Evolutionary conservation across 2,113 vertebrate genomes (phyloP).

Genomic region (Brachyhypopomus occidentalis): DNA sequence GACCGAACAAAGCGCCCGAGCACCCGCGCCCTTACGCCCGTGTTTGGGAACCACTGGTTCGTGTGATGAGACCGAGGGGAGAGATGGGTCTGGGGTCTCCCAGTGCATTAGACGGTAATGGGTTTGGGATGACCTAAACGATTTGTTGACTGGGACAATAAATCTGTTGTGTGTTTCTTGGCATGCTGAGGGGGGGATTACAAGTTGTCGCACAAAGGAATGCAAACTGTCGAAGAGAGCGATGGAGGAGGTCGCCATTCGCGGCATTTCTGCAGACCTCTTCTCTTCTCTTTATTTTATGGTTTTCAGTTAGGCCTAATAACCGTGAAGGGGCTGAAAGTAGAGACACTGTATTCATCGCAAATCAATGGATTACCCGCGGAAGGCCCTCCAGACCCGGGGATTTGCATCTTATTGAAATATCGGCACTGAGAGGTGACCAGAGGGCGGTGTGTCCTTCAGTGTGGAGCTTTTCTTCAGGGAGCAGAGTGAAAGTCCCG

Average conservation of each 20-base stretch:
- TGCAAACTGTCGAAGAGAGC: slow-evolving; percentile 78
- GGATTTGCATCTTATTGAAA: slow-evolving; percentile 54
- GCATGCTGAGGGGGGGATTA: slow-evolving; percentile 80
- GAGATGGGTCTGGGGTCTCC: slow-evolving; percentile 51
- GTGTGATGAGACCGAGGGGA: slow-evolving; percentile 62
- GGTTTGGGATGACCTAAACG: slow-evolving; percentile 88
- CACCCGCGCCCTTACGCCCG: too few species aligned
- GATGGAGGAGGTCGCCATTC: slow-evolving; percentile 67
- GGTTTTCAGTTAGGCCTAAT: slow-evolving; percentile 80
- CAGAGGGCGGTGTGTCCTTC: slow-evolving; percentile 72
- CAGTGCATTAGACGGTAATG: slow-evolving; percentile 80
- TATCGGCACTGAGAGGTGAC: slow-evolving; percentile 69
- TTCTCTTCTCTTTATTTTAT: slow-evolving; percentile 70
- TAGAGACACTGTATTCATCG: slow-evolving; percentile 82
- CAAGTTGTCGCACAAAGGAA: slow-evolving; percentile 79
- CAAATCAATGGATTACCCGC: slow-evolving; percentile 78
- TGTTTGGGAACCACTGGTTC: slow-evolving; percentile 43
- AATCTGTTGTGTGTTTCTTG: slow-evolving; percentile 83
- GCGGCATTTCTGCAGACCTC: slow-evolving; percentile 70
- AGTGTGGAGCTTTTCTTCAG: slow-evolving; percentile 68
- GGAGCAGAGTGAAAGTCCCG: slow-evolving; percentile 62
- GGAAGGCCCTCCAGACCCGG: slow-evolving; percentile 70
- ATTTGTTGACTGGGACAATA: slow-evolving; percentile 91
- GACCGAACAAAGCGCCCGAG: slow-evolving; percentile 66
- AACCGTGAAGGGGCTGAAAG: slow-evolving; percentile 77